Percentiles rank a stretch among this genome's conserved stretches.
Evolutionary conservation across 2,797 vertebrate species (phyloP).

Genomic region (Sparus aurata): DNA sequence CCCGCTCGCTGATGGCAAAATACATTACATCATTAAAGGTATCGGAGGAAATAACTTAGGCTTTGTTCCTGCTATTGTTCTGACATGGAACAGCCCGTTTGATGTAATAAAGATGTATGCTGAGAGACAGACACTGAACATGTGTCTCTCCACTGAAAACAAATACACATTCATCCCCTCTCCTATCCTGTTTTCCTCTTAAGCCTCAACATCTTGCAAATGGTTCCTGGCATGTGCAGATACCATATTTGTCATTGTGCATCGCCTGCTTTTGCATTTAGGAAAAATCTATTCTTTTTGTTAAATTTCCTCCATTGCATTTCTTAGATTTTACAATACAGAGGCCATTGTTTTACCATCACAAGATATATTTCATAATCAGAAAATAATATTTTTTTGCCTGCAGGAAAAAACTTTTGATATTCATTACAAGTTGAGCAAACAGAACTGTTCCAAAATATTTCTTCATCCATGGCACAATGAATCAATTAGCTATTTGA

Average conservation of each 20-base stretch:
- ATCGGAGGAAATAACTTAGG: conserved; percentile 78
- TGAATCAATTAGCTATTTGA: conserved; percentile 74
- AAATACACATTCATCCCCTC: conserved; percentile 76
- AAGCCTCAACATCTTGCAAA: conserved; percentile 68
- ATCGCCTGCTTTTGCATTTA: conserved; percentile 45
- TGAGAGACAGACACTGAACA: conserved; percentile 81
- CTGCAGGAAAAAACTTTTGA: background rate
- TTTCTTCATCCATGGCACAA: conserved; percentile 37
- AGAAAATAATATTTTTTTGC: background rate
- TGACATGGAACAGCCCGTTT: conserved; percentile 81
- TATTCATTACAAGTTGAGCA: background rate
- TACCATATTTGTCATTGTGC: conserved; percentile 59
- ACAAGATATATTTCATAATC: conserved; percentile 32
- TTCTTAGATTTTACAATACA: conserved; percentile 47
- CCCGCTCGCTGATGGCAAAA: conserved; percentile 73
- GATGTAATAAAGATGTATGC: conserved; percentile 85
- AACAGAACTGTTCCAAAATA: conserved; percentile 38
- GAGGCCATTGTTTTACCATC: conserved; percentile 19
- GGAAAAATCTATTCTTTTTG: conserved; percentile 50
- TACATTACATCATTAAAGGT: conserved; percentile 84
- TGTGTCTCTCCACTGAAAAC: conserved; percentile 74
- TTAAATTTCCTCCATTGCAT: conserved; percentile 34
- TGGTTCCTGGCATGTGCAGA: conserved; percentile 70
- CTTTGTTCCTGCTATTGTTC: conserved; percentile 79
- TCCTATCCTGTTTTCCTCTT: conserved; percentile 32